Base-by-base conservation (phyloP, 2,888 invertebrate genomes). In the Tholera decimalis region DNA sequence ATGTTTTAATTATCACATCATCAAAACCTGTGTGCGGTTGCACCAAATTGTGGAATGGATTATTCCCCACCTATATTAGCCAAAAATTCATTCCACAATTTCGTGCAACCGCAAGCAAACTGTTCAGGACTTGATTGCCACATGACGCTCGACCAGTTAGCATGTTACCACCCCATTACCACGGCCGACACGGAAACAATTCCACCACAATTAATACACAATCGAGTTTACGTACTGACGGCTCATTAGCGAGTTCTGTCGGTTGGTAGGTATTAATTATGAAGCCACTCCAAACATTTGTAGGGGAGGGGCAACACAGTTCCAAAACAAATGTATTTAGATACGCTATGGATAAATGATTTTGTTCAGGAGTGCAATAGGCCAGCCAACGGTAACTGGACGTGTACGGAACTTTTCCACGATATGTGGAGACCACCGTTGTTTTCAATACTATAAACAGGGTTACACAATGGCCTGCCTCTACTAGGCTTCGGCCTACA, bases 151-250 rank as follows among this genome's bases (percentile, higher is more conserved):
- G 43, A 83, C 84, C 77, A 86, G 85, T 18, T 66, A 41, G 86
- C 88, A 82, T 88, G 89, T 78, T 73, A 24, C 18, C 39, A 43
- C 46, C 49, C 77, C 67, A 86, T 89, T 87, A 85, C 49, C 69
- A 15, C 57, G 9, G 41, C 73, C 65, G 63, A 74, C 83, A 82
- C 83, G 83, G 80, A 86, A 87, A 77, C 80, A 81, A 81, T 82
- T 80, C 73, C 1, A 49, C 67, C 68, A 68, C 79, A 79, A 84
- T 84, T 84, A 77, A 77, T 77, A 70, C 67, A 51, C 57, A 47
- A 67, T 51, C 24, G 57, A 47, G 57, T 71, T 67, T 73, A 77
- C 74, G 77, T 79, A 73, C 56, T 66, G 80, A 83, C 80, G 59
- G 79, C 74, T 82, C 75, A 79, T 83, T 85, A 82, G 63, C 62